Evolutionary conservation across 2,113 vertebrate genomes (phyloP).

Genomic region (Apistogramma diplotaenia): DNA sequence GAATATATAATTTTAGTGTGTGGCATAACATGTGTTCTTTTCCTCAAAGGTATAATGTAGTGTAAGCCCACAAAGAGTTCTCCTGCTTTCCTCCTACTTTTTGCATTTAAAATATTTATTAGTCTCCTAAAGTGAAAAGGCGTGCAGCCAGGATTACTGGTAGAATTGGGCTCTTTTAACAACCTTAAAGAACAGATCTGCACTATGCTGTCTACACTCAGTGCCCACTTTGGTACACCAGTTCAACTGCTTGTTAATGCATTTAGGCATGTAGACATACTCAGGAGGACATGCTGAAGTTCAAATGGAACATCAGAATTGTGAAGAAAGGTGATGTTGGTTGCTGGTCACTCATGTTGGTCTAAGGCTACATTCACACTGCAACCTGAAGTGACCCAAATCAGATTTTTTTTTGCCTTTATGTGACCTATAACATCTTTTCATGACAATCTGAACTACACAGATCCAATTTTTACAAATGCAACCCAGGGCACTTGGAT

Average conservation of each 20-base stretch:
- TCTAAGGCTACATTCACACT: too few relatives aligned
- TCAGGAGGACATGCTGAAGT: not conserved
- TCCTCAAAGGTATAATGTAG: not conserved
- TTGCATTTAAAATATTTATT: not conserved
- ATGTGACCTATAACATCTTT: too few relatives aligned
- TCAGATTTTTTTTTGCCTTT: too few relatives aligned
- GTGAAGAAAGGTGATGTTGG: not conserved
- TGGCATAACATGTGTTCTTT: not conserved
- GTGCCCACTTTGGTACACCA: not conserved
- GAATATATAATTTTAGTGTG: not conserved
- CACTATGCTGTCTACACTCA: not conserved
- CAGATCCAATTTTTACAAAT: too few relatives aligned
- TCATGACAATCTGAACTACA: too few relatives aligned
- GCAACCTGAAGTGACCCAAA: too few relatives aligned
- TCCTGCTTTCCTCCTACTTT: not conserved
- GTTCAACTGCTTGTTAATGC: not conserved
- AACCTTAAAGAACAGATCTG: not conserved
- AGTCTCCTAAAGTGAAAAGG: not conserved
- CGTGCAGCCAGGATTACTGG: too few relatives aligned
- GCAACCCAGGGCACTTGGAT: too few relatives aligned
- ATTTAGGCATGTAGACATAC: not conserved
- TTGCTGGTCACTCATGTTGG: not conserved
- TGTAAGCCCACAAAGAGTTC: not conserved
- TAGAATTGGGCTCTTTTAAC: not conserved
- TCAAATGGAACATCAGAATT: not conserved